Evolutionary conservation across 2,797 vertebrate genomes (phyloP).

Genomic region (Falco peregrinus): DNA sequence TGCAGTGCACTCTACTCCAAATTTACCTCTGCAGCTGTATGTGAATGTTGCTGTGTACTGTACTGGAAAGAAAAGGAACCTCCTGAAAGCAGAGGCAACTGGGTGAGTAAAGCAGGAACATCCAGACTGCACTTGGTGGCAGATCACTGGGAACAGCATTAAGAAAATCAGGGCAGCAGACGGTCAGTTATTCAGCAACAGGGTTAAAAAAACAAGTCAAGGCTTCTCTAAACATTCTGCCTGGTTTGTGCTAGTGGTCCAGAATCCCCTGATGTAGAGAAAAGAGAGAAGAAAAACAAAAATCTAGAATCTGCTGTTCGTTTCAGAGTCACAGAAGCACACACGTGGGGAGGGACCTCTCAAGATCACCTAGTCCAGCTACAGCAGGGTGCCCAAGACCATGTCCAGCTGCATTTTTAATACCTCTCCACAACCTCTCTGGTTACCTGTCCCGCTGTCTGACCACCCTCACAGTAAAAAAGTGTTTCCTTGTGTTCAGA

Average conservation of each 20-base stretch:
- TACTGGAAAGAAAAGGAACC: neutral
- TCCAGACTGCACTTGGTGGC: neutral
- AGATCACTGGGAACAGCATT: neutral
- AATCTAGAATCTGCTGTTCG: neutral
- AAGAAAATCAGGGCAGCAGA: constrained; percentile 8
- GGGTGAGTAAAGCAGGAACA: neutral
- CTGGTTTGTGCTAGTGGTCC: neutral
- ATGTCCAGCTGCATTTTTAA: too few species aligned
- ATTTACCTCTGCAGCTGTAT: neutral
- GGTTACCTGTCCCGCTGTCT: neutral
- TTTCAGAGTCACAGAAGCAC: neutral
- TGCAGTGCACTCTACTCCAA: neutral
- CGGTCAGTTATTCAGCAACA: neutral
- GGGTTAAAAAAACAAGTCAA: neutral
- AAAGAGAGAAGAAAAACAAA: neutral
- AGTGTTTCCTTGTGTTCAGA: neutral
- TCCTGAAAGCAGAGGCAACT: neutral
- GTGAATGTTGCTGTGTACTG: neutral
- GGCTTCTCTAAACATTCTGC: neutral
- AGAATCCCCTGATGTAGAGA: neutral
- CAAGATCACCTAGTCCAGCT: neutral
- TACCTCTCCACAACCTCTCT: too few species aligned
- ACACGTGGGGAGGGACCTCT: neutral
- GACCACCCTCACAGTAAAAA: neutral
- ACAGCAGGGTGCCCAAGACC: neutral